phyloP scores from a whole-genome alignment of 2,113 vertebrate species.

The Leptosomus discolor region DNA sequence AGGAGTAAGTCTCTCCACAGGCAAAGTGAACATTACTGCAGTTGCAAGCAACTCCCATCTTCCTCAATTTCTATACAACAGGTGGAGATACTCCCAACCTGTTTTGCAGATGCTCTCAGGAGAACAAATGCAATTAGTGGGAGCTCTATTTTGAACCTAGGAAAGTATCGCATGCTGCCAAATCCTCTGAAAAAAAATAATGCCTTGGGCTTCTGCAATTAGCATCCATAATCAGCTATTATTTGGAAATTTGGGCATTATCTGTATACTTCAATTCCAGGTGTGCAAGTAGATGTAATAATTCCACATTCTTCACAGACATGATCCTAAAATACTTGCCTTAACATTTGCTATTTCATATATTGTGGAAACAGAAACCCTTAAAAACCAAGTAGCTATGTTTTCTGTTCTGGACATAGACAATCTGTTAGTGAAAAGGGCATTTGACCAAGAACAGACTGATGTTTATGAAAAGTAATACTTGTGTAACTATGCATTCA shows the following conservation, averaged over 20 bases:
- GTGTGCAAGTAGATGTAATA: neutral
- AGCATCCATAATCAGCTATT: neutral
- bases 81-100: accelerated
- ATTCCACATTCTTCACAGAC: neutral
- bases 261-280: neutral
- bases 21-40: neutral
- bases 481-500: neutral
- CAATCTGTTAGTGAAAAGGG: neutral
- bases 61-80: neutral
- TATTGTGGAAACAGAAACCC: neutral
- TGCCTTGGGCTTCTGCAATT: neutral
- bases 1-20: neutral
- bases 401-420: neutral
- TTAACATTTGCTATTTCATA: neutral
- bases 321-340: neutral
- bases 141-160: neutral
- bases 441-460: neutral
- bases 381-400: neutral
- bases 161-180: neutral
- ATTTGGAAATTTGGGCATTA: neutral
- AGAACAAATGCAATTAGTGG: neutral
- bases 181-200: neutral
- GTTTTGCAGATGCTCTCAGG: neutral
- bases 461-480: neutral
- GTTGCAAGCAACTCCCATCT: neutral